Conservation (phyloP, 2,113 vertebrate species). For the Gobiocypris rarus region DNA sequence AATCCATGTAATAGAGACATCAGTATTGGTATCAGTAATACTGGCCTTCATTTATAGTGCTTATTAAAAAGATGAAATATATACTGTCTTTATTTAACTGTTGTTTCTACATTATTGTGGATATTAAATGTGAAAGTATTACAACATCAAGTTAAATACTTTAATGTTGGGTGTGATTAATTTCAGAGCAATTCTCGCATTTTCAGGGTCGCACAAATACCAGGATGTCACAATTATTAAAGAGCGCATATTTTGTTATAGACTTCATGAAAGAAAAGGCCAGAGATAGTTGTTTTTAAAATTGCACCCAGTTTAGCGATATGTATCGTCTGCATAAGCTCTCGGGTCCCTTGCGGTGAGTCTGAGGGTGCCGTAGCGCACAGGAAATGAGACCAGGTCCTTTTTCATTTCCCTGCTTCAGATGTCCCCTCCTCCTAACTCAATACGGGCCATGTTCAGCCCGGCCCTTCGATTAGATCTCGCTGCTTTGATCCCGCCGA, state of each 20-base stretch:
- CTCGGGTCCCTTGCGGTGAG: background rate
- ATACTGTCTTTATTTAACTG: too few species aligned
- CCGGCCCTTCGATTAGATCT: conserved; percentile 70
- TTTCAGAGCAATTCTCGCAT: background rate
- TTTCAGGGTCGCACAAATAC: background rate
- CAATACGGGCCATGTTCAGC: conserved; percentile 71
- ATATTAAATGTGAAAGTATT: too few species aligned
- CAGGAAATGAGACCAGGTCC: conserved; percentile 77
- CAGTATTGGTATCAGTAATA: too few species aligned
- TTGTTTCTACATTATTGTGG: too few species aligned
- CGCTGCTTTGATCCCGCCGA: conserved; percentile 65
- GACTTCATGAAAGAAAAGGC: conserved; percentile 45
- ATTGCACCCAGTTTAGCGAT: conserved; percentile 68
- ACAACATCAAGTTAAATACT: too few species aligned
- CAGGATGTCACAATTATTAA: background rate
- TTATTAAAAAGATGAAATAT: too few species aligned
- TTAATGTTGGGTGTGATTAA: too few species aligned
- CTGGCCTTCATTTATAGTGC: too few species aligned
- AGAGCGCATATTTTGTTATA: background rate
- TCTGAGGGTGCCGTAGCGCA: conserved; percentile 56
- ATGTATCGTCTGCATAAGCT: conserved; percentile 70
- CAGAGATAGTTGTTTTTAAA: conserved; percentile 69
- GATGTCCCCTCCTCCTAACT: conserved; percentile 71
- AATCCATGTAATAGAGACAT: too few species aligned
- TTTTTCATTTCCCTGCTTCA: conserved; percentile 78